Base-by-base conservation (phyloP, 2,888 invertebrate genomes). In the Encarsia formosa region DNA sequence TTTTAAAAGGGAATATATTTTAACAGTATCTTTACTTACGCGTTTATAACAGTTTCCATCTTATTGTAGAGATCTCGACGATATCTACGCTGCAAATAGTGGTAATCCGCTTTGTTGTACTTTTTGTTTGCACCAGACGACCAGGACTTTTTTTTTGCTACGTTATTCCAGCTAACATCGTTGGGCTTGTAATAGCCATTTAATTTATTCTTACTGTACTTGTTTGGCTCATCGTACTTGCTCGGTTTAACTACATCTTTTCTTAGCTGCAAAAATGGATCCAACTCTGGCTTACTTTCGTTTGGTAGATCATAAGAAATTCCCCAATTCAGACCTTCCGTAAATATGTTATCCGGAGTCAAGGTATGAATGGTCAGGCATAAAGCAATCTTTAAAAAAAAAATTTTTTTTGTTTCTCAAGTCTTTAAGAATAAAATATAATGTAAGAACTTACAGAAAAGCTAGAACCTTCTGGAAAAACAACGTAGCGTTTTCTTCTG, bases 381-480 rank as follows among this genome's bases (percentile, higher is more conserved):
- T 20, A 80, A 77, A 0, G 84, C 83, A 20, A 80, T 60, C 73
- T 74, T 11, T 32, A 32, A 24, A 38, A 38, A 16, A 8, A 26
- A 19, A 18, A 20, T 35, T 44, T 18, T 42, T 16, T 26, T 26
- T 26, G 26, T 26, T 8, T 26, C 26, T 26, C 26, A 26, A 26
- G 5, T 26, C 26, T 26, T 26, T 26, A 26, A 26, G 35, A 42
- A 26, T 16, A 31, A 19, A 37, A 26, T n/a, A n/a, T n/a, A n/a
- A n/a, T n/a, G n/a, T n/a, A n/a, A n/a, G n/a, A 48, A 78, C 82
- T 81, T 65, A 84, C 84, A 54, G 84, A 83, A 73, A 84, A 82
- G 71, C 82, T 83, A 11, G 84, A 81, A 15, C 85, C 85, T 69
- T 85, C 85, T 1, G 85, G 85, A 73, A 86, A 86, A 22, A 83